Conservation (phyloP, 1,140 invertebrate genomes). For the Ips nitidus region DNA sequence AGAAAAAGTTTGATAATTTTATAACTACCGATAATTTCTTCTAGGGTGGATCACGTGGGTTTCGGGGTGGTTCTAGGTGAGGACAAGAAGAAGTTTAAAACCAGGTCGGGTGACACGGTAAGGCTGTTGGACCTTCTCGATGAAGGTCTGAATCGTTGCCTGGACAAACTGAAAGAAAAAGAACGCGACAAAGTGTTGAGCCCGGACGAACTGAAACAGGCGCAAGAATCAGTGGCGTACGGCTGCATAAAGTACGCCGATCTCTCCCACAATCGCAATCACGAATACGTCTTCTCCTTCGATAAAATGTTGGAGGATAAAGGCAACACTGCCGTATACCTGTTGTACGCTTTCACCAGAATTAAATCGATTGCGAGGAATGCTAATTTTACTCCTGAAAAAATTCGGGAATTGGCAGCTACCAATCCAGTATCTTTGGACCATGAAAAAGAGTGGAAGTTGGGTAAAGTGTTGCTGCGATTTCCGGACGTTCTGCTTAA, state of each 20-base stretch:
- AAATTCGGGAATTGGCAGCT: conserved; percentile 58
- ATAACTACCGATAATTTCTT: neutral
- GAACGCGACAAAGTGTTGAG: conserved; percentile 85
- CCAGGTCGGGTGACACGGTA: conserved; percentile 95
- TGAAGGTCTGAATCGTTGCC: conserved; percentile 85
- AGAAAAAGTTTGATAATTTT: neutral
- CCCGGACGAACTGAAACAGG: conserved; percentile 77
- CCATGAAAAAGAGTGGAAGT: conserved; percentile 94
- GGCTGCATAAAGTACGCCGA: conserved; percentile 99
- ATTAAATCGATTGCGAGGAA: conserved; percentile 90
- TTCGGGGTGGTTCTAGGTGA: conserved; percentile 98
- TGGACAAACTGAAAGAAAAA: conserved; percentile 89
- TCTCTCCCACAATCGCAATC: conserved; percentile 87
- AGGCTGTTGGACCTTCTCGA: conserved; percentile 88
- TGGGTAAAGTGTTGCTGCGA: conserved; percentile 83
- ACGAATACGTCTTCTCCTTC: conserved; percentile 99
- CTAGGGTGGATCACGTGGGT: conserved; percentile 83
- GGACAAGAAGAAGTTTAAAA: conserved; percentile 99
- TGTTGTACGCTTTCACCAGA: conserved; percentile 93
- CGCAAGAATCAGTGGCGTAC: conserved; percentile 91
- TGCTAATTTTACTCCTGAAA: conserved; percentile 64
- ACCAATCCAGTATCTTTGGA: conserved; percentile 68
- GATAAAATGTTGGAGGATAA: conserved; percentile 99
- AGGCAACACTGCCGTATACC: conserved; percentile 98
- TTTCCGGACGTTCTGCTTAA: conserved; percentile 88